A percentile compares a stretch with the other conserved stretches of the same genome.
These are phyloP conservation scores for Malacoraja senta DNA, from an alignment of 2,797 vertebrate species.

Conservation along the genomic window DNA sequence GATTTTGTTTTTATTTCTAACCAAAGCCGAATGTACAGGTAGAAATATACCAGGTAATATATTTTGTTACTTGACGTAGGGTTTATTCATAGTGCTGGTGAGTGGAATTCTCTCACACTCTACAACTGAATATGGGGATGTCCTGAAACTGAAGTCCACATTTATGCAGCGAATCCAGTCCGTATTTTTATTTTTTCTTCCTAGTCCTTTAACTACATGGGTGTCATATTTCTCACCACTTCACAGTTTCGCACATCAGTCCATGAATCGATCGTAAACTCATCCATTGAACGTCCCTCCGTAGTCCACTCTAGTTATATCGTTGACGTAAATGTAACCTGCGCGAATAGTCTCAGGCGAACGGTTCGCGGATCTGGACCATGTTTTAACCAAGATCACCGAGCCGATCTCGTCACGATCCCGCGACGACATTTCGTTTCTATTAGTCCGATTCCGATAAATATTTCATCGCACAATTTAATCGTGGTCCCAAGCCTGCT, in stretches of 20 bases:
- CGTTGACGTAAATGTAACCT: not conserved
- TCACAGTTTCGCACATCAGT: not conserved
- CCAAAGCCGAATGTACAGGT: not conserved
- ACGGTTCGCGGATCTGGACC: not conserved
- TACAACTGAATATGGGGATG: not conserved
- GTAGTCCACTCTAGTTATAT: not conserved
- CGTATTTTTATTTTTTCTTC: not conserved
- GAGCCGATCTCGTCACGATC: not conserved
- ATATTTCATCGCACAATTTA: not conserved
- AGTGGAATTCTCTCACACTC: not conserved
- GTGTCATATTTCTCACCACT: not conserved
- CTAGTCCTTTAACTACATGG: not conserved
- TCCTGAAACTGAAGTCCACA: not conserved
- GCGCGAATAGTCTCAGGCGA: not conserved
- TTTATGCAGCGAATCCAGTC: not conserved
- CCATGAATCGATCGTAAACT: not conserved
- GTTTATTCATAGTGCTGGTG: not conserved
- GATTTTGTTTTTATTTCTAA: not conserved
- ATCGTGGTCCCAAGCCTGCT: not conserved
- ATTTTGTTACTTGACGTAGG: not conserved
- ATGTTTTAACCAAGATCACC: not conserved
- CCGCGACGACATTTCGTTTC: not conserved
- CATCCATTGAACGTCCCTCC: not conserved
- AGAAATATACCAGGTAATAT: not conserved
- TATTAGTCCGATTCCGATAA: not conserved